Evolutionary conservation across 1,140 invertebrate genomes (phyloP), one percentile per base, ranked within the genome.

Genomic region (Drosophila bipectinata): DNA sequence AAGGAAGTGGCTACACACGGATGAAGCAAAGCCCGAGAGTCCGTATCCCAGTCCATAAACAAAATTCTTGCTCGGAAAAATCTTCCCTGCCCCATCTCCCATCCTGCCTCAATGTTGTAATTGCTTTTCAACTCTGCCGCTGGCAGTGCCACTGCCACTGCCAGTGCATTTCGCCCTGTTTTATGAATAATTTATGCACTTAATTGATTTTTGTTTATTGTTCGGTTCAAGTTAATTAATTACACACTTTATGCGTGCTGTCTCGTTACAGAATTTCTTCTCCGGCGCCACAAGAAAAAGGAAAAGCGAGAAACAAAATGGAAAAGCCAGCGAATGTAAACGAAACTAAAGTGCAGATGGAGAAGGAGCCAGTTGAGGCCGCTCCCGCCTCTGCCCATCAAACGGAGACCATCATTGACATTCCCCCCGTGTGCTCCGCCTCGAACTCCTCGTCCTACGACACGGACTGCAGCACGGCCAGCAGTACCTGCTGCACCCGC

Each of bases 161-260:
- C 9, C 9, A 10, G 15, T 67, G 47, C 28, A 28, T 56, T 71
- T 48, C 55, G 12, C 57, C 66, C 66, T 52, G 48, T 78, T 85
- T 75, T 87, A 88, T 87, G 75, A 78, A 87, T 88, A 87, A 87
- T 82, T 88, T 89, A 87, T 87, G 84, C 76, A 87, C 76, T 89
- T 83, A 77, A 87, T 79, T 85, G 75, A 83, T 88, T 87, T 87
- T 87, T 87, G 79, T 87, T 83, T 85, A 85, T 85, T 81, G 73
- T 72, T 66, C 72, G 49, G 49, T 58, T 59, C 54, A 67, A 68
- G 74, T 87, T 81, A 87, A 85, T 85, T 87, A 87, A 85, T 85
- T 81, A 78, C 69, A 69, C 55, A 79, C 77, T 77, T 88, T 79
- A 57, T 41, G 52, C 18, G 28, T 49, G n/a, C 55, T 49, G 55